A percentile compares a stretch with the other conserved stretches of the same genome.
These are phyloP conservation scores for Mesitornis unicolor DNA, from an alignment of 2,113 vertebrate genomes.

Conservation along the genomic window DNA sequence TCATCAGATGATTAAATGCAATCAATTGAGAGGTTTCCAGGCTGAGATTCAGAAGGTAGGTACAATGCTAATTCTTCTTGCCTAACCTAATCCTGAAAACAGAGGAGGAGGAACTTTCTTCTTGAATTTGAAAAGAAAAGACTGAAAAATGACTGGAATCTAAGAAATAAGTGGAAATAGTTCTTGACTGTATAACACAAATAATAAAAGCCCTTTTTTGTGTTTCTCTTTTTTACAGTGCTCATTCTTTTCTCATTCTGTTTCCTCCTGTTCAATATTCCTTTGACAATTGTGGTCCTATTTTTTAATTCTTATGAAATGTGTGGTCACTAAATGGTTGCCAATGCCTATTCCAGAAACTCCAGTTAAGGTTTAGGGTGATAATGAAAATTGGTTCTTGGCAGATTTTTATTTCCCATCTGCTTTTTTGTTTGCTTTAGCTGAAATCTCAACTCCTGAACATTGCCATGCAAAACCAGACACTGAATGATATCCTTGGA, in stretches of 20 bases:
- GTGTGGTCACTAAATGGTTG: not conserved
- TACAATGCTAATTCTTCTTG: not conserved
- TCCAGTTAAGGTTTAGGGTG: not conserved
- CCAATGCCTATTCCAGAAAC: not conserved
- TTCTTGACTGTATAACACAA: not conserved
- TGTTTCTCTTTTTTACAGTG: not conserved
- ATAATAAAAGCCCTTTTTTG: not conserved
- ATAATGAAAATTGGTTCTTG: not conserved
- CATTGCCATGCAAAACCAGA: slow-evolving; percentile 76
- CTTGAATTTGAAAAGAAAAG: not conserved
- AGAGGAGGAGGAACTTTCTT: not conserved
- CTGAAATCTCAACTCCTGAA: slow-evolving; percentile 78
- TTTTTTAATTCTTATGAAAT: not conserved
- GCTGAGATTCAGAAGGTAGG: slow-evolving; percentile 75
- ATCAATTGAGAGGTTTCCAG: slow-evolving; percentile 73
- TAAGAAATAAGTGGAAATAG: not conserved
- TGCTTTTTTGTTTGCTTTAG: slow-evolving; percentile 50
- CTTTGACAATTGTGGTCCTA: not conserved
- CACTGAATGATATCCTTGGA: slow-evolving; percentile 77
- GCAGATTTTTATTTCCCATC: not conserved
- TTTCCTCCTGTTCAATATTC: not conserved
- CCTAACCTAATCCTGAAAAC: not conserved
- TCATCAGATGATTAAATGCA: slow-evolving; percentile 85
- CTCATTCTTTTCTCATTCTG: not conserved
- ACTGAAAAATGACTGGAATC: not conserved